Conservation (phyloP, 2,888 invertebrate species). For the Resseliella maxima region DNA sequence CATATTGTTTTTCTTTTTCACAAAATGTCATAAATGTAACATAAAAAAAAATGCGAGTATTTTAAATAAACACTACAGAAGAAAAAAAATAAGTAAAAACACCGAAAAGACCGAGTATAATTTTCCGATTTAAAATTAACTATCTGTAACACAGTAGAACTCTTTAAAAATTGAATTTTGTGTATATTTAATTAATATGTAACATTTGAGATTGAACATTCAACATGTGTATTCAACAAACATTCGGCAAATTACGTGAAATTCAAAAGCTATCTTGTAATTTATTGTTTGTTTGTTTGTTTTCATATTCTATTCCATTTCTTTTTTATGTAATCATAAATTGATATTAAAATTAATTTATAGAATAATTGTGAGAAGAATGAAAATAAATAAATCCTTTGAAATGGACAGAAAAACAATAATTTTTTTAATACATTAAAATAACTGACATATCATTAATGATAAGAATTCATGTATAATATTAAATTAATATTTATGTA, state of each 20-base stretch:
- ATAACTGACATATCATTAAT: no score
- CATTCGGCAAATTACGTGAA: slow-evolving; percentile 8
- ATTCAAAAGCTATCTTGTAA: slow-evolving; percentile 28
- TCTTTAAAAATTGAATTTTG: neutral
- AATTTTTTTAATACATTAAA: no score
- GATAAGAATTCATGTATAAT: no score
- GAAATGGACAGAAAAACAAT: slow-evolving; percentile 10
- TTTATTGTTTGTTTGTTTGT: slow-evolving; percentile 25
- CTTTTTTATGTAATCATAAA: slow-evolving; percentile 51
- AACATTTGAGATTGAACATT: neutral
- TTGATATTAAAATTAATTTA: slow-evolving; percentile 52
- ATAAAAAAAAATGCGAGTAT: neutral
- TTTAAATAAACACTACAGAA: neutral
- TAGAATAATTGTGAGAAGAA: slow-evolving; percentile 33
- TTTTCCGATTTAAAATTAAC: neutral
- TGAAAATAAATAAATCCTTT: slow-evolving; percentile 6
- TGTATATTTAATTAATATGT: neutral
- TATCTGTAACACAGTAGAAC: neutral
- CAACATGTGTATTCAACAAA: neutral
- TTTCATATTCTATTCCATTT: slow-evolving; percentile 47
- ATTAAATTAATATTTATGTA: no score
- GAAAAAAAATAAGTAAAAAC: neutral
- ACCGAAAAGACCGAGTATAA: slow-evolving; percentile 35
- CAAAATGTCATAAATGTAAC: slow-evolving; percentile 33
- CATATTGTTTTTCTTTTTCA: slow-evolving; percentile 30